A percentile compares a stretch with the other conserved stretches of the same genome.
Evolutionary conservation across 1,140 invertebrate genomes (phyloP).

Genomic region (Teleopsis dalmanni): DNA sequence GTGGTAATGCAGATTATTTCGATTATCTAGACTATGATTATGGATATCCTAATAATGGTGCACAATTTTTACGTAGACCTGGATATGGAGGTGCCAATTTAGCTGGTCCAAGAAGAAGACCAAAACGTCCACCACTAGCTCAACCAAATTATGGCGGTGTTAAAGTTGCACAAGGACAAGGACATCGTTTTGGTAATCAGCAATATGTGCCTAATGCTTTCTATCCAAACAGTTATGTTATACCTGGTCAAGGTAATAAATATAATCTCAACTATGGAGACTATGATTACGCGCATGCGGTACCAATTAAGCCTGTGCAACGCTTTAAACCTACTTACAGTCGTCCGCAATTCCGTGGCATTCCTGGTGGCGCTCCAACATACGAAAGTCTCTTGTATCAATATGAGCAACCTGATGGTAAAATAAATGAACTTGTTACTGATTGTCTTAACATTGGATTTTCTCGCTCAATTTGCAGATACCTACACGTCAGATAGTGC

Average conservation of each 20-base stretch:
- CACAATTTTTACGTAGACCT: background rate
- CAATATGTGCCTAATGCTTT: too few species aligned
- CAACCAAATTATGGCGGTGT: too few species aligned
- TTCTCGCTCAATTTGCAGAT: slow-evolving; percentile 42
- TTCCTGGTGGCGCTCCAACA: too few species aligned
- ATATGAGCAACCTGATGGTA: slow-evolving; percentile 38
- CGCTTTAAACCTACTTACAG: too few species aligned
- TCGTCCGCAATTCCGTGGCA: too few species aligned
- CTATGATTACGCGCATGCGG: slow-evolving; percentile 1
- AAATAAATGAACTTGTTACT: slow-evolving; percentile 38
- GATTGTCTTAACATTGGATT: slow-evolving; percentile 42
- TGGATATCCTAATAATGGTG: background rate
- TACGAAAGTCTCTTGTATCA: slow-evolving; percentile 30
- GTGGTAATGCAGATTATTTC: background rate
- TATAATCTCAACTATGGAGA: background rate
- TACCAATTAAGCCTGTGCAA: background rate
- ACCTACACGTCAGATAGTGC: slow-evolving; percentile 22
- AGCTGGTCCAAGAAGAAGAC: background rate
- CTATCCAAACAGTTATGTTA: too few species aligned
- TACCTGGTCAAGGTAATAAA: too few species aligned
- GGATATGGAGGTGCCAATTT: background rate
- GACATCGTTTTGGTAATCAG: too few species aligned
- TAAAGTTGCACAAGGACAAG: too few species aligned
- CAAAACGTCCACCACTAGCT: background rate
- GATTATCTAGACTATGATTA: background rate